These are phyloP conservation scores for Eretmocerus hayati DNA, from an alignment of 2,888 invertebrate species.

Conservation along the genomic window DNA sequence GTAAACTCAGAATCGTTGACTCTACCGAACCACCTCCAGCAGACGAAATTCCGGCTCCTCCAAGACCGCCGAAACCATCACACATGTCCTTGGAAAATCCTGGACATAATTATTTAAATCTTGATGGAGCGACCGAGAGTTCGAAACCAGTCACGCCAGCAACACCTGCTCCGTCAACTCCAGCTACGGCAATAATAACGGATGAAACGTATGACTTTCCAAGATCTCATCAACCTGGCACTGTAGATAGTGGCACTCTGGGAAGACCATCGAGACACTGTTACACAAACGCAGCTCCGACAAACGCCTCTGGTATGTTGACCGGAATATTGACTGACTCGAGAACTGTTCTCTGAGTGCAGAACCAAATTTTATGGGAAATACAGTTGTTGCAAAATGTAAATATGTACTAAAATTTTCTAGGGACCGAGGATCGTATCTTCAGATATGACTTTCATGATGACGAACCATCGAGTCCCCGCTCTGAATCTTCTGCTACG, in stretches of 20 bases:
- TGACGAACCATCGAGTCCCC: constrained; percentile 37
- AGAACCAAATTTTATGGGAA: too few relatives aligned
- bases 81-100: constrained; percentile 48
- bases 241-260: constrained; percentile 31
- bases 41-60: constrained; percentile 54
- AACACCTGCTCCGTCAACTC: constrained; percentile 37
- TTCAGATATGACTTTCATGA: constrained; percentile 54
- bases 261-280: constrained; percentile 48
- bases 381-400: too few relatives aligned
- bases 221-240: constrained; percentile 54
- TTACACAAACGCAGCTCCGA: constrained; percentile 58
- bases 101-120: constrained; percentile 49
- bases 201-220: constrained; percentile 68
- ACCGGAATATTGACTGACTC: too few relatives aligned
- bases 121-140: constrained; percentile 44
- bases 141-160: constrained; percentile 43
- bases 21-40: constrained; percentile 31
- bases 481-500: constrained; percentile 50
- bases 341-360: too few relatives aligned
- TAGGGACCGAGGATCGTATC: constrained; percentile 48
- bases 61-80: constrained; percentile 70
- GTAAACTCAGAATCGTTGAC: constrained; percentile 44
- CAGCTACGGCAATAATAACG: constrained; percentile 33
- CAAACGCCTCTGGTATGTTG: constrained; percentile 30
- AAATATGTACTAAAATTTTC: background rate